These are phyloP conservation scores for Seriola quinqueradiata DNA, from an alignment of 2,113 vertebrate genomes.

Conservation along the genomic window DNA sequence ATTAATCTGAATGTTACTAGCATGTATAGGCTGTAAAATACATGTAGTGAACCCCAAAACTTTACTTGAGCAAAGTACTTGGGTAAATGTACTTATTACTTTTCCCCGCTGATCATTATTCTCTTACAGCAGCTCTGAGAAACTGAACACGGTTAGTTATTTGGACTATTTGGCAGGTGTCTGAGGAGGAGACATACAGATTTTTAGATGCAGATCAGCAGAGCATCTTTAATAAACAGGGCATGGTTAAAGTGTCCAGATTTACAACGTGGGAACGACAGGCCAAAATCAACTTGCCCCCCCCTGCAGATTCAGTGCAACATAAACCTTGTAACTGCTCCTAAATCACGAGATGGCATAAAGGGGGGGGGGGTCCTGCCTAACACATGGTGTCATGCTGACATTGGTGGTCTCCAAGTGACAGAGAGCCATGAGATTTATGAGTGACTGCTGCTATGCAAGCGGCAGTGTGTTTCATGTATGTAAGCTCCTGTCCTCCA, in stretches of 20 bases:
- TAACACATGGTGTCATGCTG: constrained; percentile 19
- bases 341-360: constrained; percentile 57
- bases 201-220: neutral
- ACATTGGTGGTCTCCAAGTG: constrained; percentile 40
- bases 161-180: neutral
- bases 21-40: too few species aligned
- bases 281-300: constrained; percentile 32
- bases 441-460: constrained; percentile 21
- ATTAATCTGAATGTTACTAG: too few species aligned
- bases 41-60: too few species aligned
- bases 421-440: constrained; percentile 57
- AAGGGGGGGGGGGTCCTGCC: neutral
- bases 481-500: neutral
- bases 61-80: too few species aligned
- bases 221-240: neutral
- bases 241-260: constrained; percentile 18
- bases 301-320: constrained; percentile 30
- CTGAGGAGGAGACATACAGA: fast-evolving
- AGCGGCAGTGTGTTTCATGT: constrained; percentile 30
- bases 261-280: constrained; percentile 65
- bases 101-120: neutral
- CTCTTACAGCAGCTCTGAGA: neutral
- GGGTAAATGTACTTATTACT: too few species aligned
- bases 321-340: constrained; percentile 54
- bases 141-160: too few species aligned